These are phyloP conservation scores for Dasyprocta punctata DNA, from an alignment of 2,113 vertebrate genomes.

Conservation along the genomic window DNA sequence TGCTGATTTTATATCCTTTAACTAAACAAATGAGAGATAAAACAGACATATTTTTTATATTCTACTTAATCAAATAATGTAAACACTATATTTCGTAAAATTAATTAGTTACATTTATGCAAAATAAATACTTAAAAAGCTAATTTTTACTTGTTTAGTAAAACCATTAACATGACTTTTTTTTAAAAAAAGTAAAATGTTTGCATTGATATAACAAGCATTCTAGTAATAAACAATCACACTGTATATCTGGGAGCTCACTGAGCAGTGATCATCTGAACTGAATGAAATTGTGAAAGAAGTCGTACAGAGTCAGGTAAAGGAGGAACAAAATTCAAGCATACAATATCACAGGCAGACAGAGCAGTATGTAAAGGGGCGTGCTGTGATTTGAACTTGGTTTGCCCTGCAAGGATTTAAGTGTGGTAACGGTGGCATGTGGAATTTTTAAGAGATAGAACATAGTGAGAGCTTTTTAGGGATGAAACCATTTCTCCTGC, in stretches of 20 bases:
- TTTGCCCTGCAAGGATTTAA: not conserved
- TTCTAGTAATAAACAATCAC: not conserved
- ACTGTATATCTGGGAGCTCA: not conserved
- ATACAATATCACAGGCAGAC: not conserved
- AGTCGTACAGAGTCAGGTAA: accelerated
- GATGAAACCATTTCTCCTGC: not conserved
- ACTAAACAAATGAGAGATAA: conserved; percentile 79
- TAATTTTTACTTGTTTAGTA: not conserved
- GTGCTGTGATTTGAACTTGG: not conserved
- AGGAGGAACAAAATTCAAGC: not conserved
- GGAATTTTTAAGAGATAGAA: not conserved
- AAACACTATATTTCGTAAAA: not conserved
- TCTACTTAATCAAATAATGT: conserved; percentile 17
- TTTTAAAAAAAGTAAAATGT: not conserved
- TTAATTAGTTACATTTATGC: conserved; percentile 3
- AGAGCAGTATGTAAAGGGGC: not conserved
- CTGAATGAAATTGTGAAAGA: not conserved
- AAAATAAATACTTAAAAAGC: conserved; percentile 38
- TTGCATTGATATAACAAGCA: not conserved
- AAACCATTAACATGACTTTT: conserved; percentile 28
- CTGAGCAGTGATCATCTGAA: not conserved
- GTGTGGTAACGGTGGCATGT: not conserved
- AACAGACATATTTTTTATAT: conserved; percentile 43
- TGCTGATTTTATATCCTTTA: conserved; percentile 96
- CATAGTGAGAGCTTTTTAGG: not conserved